These are phyloP conservation scores for Sussaba pulchella DNA, from an alignment of 2,888 invertebrate genomes.

Conservation along the genomic window DNA sequence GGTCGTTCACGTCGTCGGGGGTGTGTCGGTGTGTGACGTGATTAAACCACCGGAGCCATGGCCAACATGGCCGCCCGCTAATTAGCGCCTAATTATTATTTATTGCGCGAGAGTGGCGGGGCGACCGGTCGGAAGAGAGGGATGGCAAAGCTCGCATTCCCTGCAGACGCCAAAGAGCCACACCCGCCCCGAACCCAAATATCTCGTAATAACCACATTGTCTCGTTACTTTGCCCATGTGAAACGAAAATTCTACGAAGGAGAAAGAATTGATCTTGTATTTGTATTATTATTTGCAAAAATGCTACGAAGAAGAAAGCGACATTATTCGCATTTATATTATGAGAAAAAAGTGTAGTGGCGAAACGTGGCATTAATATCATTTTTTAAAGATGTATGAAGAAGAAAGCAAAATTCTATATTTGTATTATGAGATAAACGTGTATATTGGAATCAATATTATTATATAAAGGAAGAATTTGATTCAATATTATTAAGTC, in stretches of 20 bases:
- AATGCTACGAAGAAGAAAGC: too few species aligned
- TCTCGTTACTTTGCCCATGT: slow-evolving; percentile 19
- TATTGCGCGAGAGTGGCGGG: slow-evolving; percentile 74
- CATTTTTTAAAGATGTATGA: too few species aligned
- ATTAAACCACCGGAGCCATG: slow-evolving; percentile 76
- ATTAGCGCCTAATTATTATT: slow-evolving; percentile 83
- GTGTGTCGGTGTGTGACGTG: slow-evolving; percentile 77
- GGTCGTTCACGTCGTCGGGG: slow-evolving; percentile 55
- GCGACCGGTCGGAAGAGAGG: slow-evolving; percentile 1
- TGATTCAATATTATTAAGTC: too few species aligned
- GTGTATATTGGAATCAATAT: too few species aligned
- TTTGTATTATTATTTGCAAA: too few species aligned
- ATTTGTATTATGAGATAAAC: too few species aligned
- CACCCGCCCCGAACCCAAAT: slow-evolving; percentile 32
- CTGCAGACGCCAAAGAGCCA: slow-evolving; percentile 36
- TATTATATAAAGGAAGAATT: too few species aligned
- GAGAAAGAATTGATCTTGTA: too few species aligned
- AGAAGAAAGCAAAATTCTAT: too few species aligned
- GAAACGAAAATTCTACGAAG: slow-evolving; percentile 10
- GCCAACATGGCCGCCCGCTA: slow-evolving; percentile 81
- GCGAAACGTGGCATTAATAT: too few species aligned
- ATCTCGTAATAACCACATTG: slow-evolving; percentile 16
- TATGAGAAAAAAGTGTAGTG: too few species aligned
- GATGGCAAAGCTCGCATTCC: slow-evolving; percentile 14
- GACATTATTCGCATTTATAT: too few species aligned